Evolutionary conservation across 2,113 vertebrate genomes (phyloP).

Genomic region (Naja naja): DNA sequence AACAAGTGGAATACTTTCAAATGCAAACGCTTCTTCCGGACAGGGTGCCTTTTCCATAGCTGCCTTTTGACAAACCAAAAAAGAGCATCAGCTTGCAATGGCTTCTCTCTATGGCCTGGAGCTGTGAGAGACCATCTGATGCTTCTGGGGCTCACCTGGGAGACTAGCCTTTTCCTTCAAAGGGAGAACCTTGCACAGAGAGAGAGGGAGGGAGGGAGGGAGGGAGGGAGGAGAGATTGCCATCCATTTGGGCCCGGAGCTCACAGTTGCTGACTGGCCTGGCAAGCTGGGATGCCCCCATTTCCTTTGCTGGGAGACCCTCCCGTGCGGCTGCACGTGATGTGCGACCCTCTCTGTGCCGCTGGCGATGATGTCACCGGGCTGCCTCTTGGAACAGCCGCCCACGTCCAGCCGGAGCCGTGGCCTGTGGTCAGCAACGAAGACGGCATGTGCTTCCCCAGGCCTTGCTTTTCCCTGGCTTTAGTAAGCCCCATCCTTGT

Average conservation of each 20-base stretch:
- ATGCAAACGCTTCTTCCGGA: not conserved
- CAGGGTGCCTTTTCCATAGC: not conserved
- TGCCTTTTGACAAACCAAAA: not conserved
- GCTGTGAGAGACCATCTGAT: not conserved
- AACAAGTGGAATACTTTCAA: not conserved
- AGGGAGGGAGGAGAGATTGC: not conserved
- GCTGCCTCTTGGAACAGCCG: conserved; percentile 38
- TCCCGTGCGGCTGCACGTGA: conserved; percentile 45
- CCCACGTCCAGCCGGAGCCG: conserved; percentile 31
- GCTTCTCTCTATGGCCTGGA: not conserved
- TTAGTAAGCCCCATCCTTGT: conserved; percentile 55
- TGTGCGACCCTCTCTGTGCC: conserved; percentile 48
- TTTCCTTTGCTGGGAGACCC: conserved; percentile 60
- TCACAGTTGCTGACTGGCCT: not conserved
- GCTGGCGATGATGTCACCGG: conserved; percentile 46
- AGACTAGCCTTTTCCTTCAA: not conserved
- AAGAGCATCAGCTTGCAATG: not conserved
- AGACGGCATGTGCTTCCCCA: conserved; percentile 24
- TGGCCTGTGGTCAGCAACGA: conserved; percentile 40
- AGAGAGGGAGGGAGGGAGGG: no score
- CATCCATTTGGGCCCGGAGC: not conserved
- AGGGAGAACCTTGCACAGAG: not conserved
- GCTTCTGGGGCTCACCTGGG: conserved; percentile 18
- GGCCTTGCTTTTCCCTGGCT: conserved; percentile 51
- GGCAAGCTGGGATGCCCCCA: conserved; percentile 50